A percentile compares a stretch with the other conserved stretches of the same genome.
Conservation (phyloP, 2,797 vertebrate genomes). For the Enteromius trimaculatus region DNA sequence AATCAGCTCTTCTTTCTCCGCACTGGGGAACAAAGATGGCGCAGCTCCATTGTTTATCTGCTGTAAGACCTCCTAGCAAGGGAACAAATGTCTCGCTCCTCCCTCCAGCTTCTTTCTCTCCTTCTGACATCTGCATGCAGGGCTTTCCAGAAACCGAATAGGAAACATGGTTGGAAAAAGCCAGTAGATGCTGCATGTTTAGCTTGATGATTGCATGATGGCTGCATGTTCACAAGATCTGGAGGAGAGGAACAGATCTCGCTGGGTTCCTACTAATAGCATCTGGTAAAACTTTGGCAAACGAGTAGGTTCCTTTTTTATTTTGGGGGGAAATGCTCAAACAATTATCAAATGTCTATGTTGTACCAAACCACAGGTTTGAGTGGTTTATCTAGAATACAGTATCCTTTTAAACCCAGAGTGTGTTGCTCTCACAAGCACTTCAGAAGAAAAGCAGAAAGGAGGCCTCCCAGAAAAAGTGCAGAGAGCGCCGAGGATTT, state of each 20-base stretch:
- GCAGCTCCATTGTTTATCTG: conserved; percentile 43
- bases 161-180: not conserved
- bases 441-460: conserved; percentile 20
- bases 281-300: conserved; percentile 17
- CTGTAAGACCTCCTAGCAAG: conserved; percentile 32
- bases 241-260: not conserved
- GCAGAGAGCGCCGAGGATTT: conserved; percentile 7
- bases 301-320: not conserved
- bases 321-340: conserved; percentile 1
- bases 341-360: conserved; percentile 24
- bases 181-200: conserved; percentile 5
- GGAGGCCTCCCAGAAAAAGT: not conserved
- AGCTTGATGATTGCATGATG: not conserved
- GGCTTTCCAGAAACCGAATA: conserved; percentile 22
- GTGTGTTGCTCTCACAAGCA: conserved; percentile 22
- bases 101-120: not conserved
- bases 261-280: not conserved
- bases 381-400: conserved; percentile 3
- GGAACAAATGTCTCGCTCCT: conserved; percentile 15
- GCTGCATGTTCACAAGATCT: conserved; percentile 8
- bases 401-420: conserved; percentile 1
- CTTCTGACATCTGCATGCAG: not conserved
- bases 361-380: conserved; percentile 19
- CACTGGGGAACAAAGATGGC: conserved; percentile 5
- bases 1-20: conserved; percentile 34